Conservation (phyloP, 2,113 vertebrate genomes). For the Prietella phreatophila region DNA sequence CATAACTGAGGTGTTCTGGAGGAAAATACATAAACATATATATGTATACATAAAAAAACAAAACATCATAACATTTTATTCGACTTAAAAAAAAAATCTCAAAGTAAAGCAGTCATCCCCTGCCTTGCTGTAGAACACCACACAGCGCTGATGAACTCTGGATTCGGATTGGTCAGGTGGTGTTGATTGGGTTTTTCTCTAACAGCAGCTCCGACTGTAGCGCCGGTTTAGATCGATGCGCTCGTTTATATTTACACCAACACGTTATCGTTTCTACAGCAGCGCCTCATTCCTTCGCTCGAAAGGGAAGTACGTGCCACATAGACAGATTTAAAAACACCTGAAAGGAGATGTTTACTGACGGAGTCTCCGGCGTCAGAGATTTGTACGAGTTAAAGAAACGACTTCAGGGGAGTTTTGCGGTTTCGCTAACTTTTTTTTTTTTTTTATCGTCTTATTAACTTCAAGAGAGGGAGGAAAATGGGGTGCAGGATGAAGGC, state of each 20-base stretch:
- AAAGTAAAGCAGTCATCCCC: not conserved
- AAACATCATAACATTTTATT: not conserved
- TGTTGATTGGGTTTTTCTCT: not conserved
- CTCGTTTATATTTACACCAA: too few relatives aligned
- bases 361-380: not conserved
- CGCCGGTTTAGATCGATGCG: not conserved
- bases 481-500: too few relatives aligned
- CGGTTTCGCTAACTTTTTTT: not conserved
- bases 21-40: not conserved
- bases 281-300: not conserved
- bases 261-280: not conserved
- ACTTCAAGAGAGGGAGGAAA: not conserved
- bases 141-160: not conserved
- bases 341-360: not conserved
- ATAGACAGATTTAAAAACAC: not conserved
- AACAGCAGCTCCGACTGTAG: not conserved
- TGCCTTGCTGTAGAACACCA: not conserved
- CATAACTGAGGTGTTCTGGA: slow-evolving; percentile 85
- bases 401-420: not conserved
- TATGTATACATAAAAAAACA: not conserved
- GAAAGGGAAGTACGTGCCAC: not conserved
- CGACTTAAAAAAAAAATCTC: too few relatives aligned
- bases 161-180: not conserved
- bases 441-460: not conserved
- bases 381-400: not conserved